A percentile compares a stretch with the other conserved stretches of the same genome.
phyloP scores from a whole-genome alignment of 2,888 invertebrate species.

The Ormyrus rosae region DNA sequence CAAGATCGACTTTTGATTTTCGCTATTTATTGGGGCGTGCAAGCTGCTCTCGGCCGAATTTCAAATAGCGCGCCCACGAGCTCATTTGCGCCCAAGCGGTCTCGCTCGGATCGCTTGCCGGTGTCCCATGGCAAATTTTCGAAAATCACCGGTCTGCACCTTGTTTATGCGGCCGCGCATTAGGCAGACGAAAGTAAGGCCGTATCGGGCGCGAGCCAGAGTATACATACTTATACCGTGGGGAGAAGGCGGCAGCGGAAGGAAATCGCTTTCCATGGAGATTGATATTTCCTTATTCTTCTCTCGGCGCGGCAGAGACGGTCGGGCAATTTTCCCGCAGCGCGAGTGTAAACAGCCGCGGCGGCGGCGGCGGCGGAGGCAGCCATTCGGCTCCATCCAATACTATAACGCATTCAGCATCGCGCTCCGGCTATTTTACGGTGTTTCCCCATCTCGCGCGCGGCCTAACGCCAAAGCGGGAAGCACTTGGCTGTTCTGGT shows the following conservation, averaged over 20 bases:
- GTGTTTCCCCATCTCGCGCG: slow-evolving; percentile 4
- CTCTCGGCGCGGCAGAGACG: slow-evolving; percentile 6
- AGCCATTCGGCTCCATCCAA: slow-evolving; percentile 24
- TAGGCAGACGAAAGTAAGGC: not conserved
- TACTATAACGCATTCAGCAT: slow-evolving; percentile 43
- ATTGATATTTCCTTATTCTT: slow-evolving; percentile 56
- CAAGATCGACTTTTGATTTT: slow-evolving; percentile 14
- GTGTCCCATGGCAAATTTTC: too few species aligned
- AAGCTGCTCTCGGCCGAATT: not conserved
- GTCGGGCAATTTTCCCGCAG: slow-evolving; percentile 32
- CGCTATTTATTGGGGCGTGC: slow-evolving; percentile 36
- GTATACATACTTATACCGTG: not conserved
- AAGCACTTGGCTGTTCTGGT: slow-evolving; percentile 18
- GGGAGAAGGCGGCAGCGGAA: slow-evolving; percentile 18
- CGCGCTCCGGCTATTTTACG: slow-evolving; percentile 36
- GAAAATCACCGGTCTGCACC: not conserved
- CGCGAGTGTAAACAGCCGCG: slow-evolving; percentile 42
- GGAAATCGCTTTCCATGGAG: slow-evolving; percentile 49
- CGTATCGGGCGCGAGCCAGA: not conserved
- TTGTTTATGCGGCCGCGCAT: not conserved
- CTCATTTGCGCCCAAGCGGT: not conserved
- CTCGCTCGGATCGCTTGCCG: not conserved
- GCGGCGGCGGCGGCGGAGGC: not conserved
- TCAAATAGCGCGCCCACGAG: slow-evolving; percentile 16
- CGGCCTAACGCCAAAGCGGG: not conserved